Evolutionary conservation across 2,797 vertebrate species (phyloP).

Genomic region (Margarornis squamiger): DNA sequence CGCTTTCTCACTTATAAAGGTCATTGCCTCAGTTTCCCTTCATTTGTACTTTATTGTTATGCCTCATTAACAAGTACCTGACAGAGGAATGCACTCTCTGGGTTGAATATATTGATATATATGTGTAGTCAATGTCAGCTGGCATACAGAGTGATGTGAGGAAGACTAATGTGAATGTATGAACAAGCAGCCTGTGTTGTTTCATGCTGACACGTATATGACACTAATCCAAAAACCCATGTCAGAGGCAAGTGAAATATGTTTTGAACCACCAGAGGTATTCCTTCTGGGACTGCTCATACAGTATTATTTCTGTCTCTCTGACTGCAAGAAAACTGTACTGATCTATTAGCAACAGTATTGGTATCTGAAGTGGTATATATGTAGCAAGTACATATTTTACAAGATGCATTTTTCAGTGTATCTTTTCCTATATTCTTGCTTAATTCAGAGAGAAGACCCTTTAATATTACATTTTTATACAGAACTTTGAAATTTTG

Average conservation of each 20-base stretch:
- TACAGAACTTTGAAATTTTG: neutral
- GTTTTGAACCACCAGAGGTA: conserved; percentile 58
- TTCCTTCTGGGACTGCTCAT: conserved; percentile 60
- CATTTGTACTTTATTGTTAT: neutral
- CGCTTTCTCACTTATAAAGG: neutral
- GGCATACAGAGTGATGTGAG: conserved; percentile 38
- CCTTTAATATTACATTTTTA: neutral
- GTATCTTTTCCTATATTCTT: neutral
- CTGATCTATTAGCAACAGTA: conserved; percentile 27
- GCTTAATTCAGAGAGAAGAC: neutral
- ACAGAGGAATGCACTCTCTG: neutral
- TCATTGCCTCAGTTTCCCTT: conserved; percentile 2
- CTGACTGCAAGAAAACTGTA: conserved; percentile 58
- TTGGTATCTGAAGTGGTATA: conserved; percentile 21
- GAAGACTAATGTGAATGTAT: conserved; percentile 45
- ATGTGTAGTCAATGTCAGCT: conserved; percentile 3
- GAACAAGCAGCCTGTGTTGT: conserved; percentile 57
- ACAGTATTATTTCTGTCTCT: conserved; percentile 60
- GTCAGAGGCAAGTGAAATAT: conserved; percentile 62
- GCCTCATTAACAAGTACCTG: neutral
- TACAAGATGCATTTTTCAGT: neutral
- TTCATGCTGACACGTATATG: conserved; percentile 52
- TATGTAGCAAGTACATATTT: neutral
- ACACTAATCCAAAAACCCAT: conserved; percentile 67
- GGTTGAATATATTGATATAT: neutral